Conservation (phyloP, 2,797 vertebrate species). For the Psittacula derbiana region DNA sequence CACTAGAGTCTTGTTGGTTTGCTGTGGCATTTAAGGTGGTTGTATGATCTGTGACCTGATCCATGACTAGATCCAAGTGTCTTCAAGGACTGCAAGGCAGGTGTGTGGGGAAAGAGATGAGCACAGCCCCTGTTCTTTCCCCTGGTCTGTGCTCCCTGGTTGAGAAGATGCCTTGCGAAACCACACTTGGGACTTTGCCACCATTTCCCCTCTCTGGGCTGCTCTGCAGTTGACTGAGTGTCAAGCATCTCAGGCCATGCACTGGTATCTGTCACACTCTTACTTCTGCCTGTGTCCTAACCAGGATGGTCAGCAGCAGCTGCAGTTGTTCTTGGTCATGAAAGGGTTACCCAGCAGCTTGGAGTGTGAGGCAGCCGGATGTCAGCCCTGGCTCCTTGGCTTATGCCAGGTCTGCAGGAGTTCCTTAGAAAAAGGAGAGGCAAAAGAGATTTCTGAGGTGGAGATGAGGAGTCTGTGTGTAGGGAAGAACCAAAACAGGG, state of each 20-base stretch:
- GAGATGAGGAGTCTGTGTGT: neutral
- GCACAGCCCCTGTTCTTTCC: neutral
- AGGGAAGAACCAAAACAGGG: neutral
- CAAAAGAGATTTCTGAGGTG: neutral
- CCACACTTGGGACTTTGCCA: neutral
- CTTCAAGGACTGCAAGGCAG: neutral
- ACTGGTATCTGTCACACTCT: neutral
- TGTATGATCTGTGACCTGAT: neutral
- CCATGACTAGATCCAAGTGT: neutral
- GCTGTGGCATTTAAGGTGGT: neutral
- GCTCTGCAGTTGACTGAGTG: neutral
- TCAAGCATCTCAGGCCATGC: neutral
- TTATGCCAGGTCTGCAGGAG: neutral
- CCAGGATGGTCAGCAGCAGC: neutral
- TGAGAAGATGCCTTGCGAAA: neutral
- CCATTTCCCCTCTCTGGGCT: neutral
- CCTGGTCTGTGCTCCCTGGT: neutral
- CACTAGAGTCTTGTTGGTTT: neutral
- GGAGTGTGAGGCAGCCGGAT: neutral
- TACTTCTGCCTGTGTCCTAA: neutral
- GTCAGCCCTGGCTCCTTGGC: neutral
- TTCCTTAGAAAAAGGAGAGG: neutral
- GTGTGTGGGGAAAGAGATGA: neutral
- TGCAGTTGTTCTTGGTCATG: neutral
- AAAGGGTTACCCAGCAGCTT: neutral